Evolutionary conservation across 1,140 invertebrate genomes (phyloP), one percentile per base, ranked within the genome.

Genomic region (Lamellibrachia luymesi): DNA sequence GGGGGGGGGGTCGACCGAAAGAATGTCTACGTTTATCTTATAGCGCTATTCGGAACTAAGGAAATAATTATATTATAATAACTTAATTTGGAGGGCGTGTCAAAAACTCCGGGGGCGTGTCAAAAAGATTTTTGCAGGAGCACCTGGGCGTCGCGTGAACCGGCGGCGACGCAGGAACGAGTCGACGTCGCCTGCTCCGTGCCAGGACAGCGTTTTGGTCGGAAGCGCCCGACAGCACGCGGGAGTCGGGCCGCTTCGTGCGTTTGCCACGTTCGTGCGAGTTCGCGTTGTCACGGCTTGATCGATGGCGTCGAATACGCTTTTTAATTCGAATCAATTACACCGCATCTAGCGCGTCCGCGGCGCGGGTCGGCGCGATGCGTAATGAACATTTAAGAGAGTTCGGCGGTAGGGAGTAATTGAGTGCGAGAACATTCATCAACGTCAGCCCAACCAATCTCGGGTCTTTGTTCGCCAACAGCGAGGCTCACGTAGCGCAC

Each of bases 311-410:
- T 80, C 64, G 64, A 80, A 80, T 80, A 80, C 64, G 13, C 64
- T 80, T 80, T 80, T 80, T 80, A 80, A 80, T 80, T 80, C 64
- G 64, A 80, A 80, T 80, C 64, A 80, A 80, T 80, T 80, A 80
- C 64, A 80, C 17, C 64, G 64, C 64, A 80, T 80, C 64, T 80
- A 80, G 64, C 4, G 64, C 64, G 64, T 80, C 64, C 64, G 64
- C 64, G 17, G 64, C 64, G 64, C 64, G 0, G 64, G 64, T 80
- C 64, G 64, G 13, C 64, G 64, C 2, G 64, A 80, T 80, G 64
- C 64, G 64, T 80, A 80, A 80, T 80, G 64, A 80, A 80, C 64
- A 80, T 80, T 80, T 80, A 80, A 80, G 64, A 80, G 64, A 80
- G 64, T 80, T 80, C 64, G 64, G 6, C 64, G 64, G 6, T 22